Conservation (phyloP, 2,888 invertebrate genomes). For the Orthosia gothica region DNA sequence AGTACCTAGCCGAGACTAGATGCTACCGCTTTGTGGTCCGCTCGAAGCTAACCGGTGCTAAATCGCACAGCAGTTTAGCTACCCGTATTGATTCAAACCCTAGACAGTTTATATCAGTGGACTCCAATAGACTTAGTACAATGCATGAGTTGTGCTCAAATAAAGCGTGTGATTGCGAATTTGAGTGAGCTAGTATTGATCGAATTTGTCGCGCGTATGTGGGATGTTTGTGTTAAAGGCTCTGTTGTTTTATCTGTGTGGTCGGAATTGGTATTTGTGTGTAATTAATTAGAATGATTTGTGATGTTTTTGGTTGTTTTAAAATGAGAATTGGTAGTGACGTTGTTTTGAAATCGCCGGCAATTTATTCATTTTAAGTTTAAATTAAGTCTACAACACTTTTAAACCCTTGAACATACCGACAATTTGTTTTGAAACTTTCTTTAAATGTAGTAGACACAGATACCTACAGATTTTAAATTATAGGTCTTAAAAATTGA, state of each 20-base stretch:
- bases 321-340: background rate
- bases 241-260: slow-evolving; percentile 19
- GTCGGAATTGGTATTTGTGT: slow-evolving; percentile 19
- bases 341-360: background rate
- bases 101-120: slow-evolving; percentile 64
- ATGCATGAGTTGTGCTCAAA: slow-evolving; percentile 57
- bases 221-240: slow-evolving; percentile 11
- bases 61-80: slow-evolving; percentile 69
- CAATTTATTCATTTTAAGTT: background rate
- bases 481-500: background rate
- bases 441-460: no score
- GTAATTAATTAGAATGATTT: slow-evolving; percentile 34
- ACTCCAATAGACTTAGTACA: slow-evolving; percentile 58
- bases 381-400: background rate
- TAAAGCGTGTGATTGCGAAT: slow-evolving; percentile 57
- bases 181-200: slow-evolving; percentile 56
- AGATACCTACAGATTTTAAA: background rate
- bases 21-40: slow-evolving; percentile 69
- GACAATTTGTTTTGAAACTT: background rate
- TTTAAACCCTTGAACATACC: no score
- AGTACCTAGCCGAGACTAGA: slow-evolving; percentile 61
- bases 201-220: slow-evolving; percentile 32
- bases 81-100: slow-evolving; percentile 70
- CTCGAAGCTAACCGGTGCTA: slow-evolving; percentile 68
- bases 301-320: background rate